phyloP scores from a whole-genome alignment of 2,797 vertebrate species.

The Podarcis lilfordi region DNA sequence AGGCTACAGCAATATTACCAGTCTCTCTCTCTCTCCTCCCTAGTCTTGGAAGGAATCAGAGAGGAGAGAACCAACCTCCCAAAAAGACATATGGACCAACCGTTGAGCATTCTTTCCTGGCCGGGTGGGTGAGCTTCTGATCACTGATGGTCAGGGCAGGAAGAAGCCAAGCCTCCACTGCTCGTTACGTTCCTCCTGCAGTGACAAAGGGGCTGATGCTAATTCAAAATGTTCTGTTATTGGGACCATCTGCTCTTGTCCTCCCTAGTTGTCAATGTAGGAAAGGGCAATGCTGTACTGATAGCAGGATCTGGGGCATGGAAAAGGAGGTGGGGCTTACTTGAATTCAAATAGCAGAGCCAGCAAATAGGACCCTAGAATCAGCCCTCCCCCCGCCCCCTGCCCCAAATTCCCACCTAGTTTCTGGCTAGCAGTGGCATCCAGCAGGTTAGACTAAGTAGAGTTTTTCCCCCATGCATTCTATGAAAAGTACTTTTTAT shows the following conservation, averaged over 20 bases:
- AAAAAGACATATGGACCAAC: not conserved
- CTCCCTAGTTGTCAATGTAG: not conserved
- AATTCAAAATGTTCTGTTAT: not conserved
- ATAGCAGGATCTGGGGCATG: too few species aligned
- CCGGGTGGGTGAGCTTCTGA: not conserved
- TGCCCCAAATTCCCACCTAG: not conserved
- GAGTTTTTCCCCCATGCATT: not conserved
- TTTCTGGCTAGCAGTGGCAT: not conserved
- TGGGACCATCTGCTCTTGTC: slow-evolving; percentile 3
- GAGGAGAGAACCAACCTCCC: not conserved
- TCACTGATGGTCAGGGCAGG: not conserved
- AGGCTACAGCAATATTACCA: not conserved
- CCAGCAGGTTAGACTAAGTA: not conserved
- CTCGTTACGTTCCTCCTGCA: not conserved
- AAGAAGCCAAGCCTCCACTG: not conserved
- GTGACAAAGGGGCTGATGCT: not conserved
- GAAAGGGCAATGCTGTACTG: not conserved
- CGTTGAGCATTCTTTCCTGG: not conserved
- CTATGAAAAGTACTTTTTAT: not conserved
- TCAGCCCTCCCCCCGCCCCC: too few species aligned
- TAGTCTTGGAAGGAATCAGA: not conserved
- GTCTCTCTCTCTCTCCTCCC: not conserved
- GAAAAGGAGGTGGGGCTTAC: not conserved
- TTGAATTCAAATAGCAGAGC: not conserved
- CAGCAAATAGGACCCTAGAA: too few species aligned